Evolutionary conservation across 1,140 invertebrate genomes (phyloP).

Genomic region (Dendroctonus ponderosae): DNA sequence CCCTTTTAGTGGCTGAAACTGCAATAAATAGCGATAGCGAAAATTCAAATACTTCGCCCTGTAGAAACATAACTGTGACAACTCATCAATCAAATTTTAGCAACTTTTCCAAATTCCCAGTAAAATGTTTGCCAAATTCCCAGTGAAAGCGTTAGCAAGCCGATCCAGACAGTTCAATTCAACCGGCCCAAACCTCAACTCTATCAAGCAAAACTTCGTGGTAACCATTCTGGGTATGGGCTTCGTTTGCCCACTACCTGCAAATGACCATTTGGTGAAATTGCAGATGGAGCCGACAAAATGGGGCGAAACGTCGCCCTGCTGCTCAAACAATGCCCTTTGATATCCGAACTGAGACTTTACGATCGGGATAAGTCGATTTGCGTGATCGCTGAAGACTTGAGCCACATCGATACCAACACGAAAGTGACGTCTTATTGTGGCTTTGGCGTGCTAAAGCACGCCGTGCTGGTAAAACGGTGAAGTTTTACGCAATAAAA

Average conservation of each 20-base stretch:
- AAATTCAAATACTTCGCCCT: no score
- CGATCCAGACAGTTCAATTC: neutral
- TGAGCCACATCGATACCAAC: conserved; percentile 92
- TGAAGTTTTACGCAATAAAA: neutral
- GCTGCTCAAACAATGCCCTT: conserved; percentile 84
- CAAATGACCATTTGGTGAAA: conserved; percentile 56
- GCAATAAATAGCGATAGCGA: no score
- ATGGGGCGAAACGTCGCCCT: conserved; percentile 95
- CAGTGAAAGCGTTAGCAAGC: neutral
- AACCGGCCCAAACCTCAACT: neutral
- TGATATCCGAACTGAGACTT: conserved; percentile 78
- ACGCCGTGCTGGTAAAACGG: conserved; percentile 47
- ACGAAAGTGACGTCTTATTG: conserved; percentile 81
- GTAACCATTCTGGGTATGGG: conserved; percentile 19
- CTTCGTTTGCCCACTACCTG: neutral
- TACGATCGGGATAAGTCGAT: conserved; percentile 92
- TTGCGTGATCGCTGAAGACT: conserved; percentile 92
- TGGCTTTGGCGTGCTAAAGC: conserved; percentile 66
- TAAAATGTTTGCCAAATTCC: conserved; percentile 21
- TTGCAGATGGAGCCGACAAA: conserved; percentile 89
- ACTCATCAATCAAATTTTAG: no score
- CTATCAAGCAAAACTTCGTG: conserved; percentile 12
- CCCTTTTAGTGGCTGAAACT: no score
- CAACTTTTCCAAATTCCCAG: conserved; percentile 9
- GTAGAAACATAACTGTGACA: no score